Percentiles rank a stretch among this genome's conserved stretches.
These are phyloP conservation scores for Lumbricus terrestris DNA, from an alignment of 2,888 invertebrate genomes.

Conservation along the genomic window DNA sequence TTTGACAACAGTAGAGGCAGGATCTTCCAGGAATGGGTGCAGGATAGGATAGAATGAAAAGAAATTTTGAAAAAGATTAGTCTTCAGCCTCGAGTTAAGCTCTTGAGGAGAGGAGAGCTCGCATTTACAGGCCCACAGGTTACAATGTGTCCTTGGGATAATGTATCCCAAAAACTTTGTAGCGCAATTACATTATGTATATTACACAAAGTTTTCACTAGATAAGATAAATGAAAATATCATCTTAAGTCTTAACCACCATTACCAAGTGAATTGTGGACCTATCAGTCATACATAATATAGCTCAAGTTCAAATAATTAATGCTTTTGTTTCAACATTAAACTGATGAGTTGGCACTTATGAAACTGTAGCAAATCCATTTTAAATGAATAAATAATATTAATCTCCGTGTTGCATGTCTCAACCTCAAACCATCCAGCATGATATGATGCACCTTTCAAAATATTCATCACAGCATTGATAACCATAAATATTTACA, in stretches of 20 bases:
- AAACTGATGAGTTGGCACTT: not conserved
- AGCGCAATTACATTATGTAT: not conserved
- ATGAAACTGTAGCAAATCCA: not conserved
- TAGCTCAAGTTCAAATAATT: not conserved
- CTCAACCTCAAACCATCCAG: not conserved
- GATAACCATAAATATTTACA: too few relatives aligned
- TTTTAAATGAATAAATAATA: not conserved
- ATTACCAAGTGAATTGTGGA: not conserved
- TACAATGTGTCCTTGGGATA: not conserved
- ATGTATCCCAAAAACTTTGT: not conserved
- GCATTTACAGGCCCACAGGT: not conserved
- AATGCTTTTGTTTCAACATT: not conserved
- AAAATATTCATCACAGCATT: not conserved
- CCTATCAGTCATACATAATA: not conserved
- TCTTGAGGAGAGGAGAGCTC: not conserved
- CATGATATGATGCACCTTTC: not conserved
- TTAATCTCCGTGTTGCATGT: not conserved
- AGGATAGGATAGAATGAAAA: too few relatives aligned
- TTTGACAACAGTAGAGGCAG: too few relatives aligned
- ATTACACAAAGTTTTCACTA: not conserved
- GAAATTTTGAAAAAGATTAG: not conserved
- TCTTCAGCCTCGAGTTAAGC: not conserved
- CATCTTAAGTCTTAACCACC: not conserved
- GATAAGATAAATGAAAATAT: not conserved
- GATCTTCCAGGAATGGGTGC: too few relatives aligned